These are phyloP conservation scores for Megaceryle torquata DNA, from an alignment of 2,113 vertebrate species.

Conservation along the genomic window DNA sequence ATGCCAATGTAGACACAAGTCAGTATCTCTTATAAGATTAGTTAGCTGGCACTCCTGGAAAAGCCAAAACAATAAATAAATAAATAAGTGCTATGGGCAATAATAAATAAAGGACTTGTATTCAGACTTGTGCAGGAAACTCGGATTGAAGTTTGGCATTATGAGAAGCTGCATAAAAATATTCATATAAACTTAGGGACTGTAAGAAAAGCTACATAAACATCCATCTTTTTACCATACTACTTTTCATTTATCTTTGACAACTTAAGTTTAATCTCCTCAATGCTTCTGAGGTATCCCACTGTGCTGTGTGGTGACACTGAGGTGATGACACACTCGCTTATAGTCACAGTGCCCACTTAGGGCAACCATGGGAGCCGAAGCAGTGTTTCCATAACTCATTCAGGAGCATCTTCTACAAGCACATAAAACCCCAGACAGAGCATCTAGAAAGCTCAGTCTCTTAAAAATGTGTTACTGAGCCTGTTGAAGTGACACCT, in stretches of 20 bases:
- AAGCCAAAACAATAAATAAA: background rate
- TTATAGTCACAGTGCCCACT: background rate
- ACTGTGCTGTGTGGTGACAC: background rate
- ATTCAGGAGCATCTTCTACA: background rate
- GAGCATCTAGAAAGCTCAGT: background rate
- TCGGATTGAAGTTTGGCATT: background rate
- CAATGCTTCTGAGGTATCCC: background rate
- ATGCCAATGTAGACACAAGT: background rate
- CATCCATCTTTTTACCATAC: background rate
- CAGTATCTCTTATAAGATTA: background rate
- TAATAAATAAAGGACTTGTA: background rate
- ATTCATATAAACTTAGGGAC: background rate
- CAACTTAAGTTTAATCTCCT: background rate
- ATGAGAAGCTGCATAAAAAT: background rate
- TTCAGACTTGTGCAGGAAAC: background rate
- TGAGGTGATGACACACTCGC: background rate
- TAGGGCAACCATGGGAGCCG: accelerated
- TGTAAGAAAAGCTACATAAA: background rate
- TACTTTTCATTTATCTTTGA: background rate
- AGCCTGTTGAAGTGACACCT: background rate
- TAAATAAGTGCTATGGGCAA: background rate
- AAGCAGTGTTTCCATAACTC: background rate
- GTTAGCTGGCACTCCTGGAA: background rate
- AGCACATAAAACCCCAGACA: background rate
- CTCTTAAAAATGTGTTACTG: background rate